A percentile compares a stretch with the other conserved stretches of the same genome.
phyloP scores from a whole-genome alignment of 2,888 invertebrate genomes.

The Alentia gelatinosa region DNA sequence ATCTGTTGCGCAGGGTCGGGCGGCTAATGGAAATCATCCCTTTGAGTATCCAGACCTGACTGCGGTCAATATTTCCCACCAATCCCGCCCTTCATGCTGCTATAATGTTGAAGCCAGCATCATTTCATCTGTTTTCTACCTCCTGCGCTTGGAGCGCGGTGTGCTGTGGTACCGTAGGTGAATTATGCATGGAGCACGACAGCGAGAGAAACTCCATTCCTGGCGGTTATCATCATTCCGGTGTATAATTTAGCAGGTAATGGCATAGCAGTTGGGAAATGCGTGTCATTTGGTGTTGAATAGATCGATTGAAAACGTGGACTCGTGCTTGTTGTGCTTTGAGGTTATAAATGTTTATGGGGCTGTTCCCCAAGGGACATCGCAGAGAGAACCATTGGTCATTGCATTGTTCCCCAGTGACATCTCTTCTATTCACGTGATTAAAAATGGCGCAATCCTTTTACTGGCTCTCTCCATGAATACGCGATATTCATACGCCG shows the following conservation, averaged over 20 bases:
- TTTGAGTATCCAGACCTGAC: constrained; percentile 15
- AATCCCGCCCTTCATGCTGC: background rate
- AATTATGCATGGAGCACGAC: background rate
- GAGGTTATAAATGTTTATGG: background rate
- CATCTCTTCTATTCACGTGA: background rate
- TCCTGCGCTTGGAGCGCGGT: background rate
- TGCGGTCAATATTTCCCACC: constrained; percentile 1
- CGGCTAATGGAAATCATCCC: constrained; percentile 42
- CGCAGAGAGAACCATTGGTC: background rate
- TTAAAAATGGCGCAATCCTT: background rate
- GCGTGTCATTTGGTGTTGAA: background rate
- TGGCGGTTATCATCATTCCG: background rate
- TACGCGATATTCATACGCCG: no score
- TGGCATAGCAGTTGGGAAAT: background rate
- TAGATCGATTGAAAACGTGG: background rate
- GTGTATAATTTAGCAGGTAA: constrained; percentile 8
- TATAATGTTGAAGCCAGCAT: background rate
- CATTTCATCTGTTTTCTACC: background rate
- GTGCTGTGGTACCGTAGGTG: background rate
- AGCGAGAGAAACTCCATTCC: background rate
- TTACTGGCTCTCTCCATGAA: background rate
- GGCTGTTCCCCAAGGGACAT: background rate
- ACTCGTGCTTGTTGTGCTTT: background rate
- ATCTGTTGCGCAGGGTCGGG: constrained; percentile 23
- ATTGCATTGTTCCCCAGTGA: background rate